Evolutionary conservation across 2,888 invertebrate species (phyloP), one percentile per base, ranked within the genome.

Genomic region (Celastrina argiolus): DNA sequence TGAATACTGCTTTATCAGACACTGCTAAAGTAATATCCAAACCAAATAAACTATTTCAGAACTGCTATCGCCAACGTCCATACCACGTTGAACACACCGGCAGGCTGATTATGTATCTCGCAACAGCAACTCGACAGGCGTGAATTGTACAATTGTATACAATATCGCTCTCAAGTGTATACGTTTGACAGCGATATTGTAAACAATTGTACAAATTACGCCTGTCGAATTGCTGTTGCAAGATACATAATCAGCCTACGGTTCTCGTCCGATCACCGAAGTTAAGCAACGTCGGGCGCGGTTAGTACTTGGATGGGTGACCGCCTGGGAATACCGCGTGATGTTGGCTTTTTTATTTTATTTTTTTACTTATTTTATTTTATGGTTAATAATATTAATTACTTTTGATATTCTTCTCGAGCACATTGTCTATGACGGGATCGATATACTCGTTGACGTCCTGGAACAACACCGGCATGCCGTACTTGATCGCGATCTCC

Each of bases 371-470:
- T 12, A 36, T 39, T 14, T 14, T 39, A 14, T 39, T 39, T 14
- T 8, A 39, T 14, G 14, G n/a, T n/a, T n/a, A 6, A 41, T 6
- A 41, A 0, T 6, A 41, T 18, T 45, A 8, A 10, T 16, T 81
- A 94, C 95, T 92, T 92, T 96, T 95, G 58, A 97, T 93, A 78
- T 97, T 97, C 81, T 96, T 97, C 79, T 96, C 96, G 10, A 98
- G 88, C 0, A 98, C 94, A 78, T 97, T 96, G 76, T 97, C 96
- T 41, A 97, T 94, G 1, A 97, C 96, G 0, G 98, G 97, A 85
- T 98, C 98, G 42, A 98, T 96, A 78, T 97, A 97, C 77, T 97
- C 96, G 79, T 97, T 97, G 2, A 98, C 96, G 79, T 98, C 97
- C 88, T 97, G 96, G 81, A 98, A 97, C 0, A 98, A 82, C 63